Evolutionary conservation across 2,888 invertebrate genomes (phyloP).

Genomic region (Ectemnius cavifrons): DNA sequence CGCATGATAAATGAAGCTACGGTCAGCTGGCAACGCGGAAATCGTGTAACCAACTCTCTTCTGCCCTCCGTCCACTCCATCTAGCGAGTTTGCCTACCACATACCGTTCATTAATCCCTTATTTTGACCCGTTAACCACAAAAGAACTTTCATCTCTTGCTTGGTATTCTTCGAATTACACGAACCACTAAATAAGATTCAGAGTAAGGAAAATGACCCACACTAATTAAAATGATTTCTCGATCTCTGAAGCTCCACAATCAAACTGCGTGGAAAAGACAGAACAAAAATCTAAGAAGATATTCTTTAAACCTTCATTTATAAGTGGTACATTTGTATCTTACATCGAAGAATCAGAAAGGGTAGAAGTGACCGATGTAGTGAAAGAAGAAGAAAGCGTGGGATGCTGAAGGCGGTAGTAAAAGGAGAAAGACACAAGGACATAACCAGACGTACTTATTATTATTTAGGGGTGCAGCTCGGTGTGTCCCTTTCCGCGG

Average conservation of each 20-base stretch:
- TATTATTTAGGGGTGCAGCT: conserved; percentile 64
- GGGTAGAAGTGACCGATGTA: background rate
- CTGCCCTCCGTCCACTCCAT: conserved; percentile 39
- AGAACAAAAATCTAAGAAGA: background rate
- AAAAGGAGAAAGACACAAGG: conserved; percentile 23
- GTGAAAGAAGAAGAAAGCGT: background rate
- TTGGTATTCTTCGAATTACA: no score
- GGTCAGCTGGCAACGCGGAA: conserved; percentile 32
- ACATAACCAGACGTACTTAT: conserved; percentile 57
- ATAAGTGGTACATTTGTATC: no score
- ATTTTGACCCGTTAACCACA: no score
- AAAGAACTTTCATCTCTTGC: no score
- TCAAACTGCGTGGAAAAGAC: background rate
- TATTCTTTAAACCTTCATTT: no score
- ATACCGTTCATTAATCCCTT: no score
- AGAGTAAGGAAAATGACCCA: no score
- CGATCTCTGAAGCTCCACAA: no score
- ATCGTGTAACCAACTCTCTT: conserved; percentile 44
- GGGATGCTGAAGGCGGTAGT: conserved; percentile 20
- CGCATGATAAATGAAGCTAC: conserved; percentile 48
- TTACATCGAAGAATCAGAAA: background rate
- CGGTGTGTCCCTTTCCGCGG: conserved; percentile 57
- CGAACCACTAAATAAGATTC: no score
- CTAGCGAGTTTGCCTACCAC: conserved; percentile 11
- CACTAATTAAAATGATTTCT: no score